Conservation (phyloP, 2,113 vertebrate species). For the Dasyprocta punctata region DNA sequence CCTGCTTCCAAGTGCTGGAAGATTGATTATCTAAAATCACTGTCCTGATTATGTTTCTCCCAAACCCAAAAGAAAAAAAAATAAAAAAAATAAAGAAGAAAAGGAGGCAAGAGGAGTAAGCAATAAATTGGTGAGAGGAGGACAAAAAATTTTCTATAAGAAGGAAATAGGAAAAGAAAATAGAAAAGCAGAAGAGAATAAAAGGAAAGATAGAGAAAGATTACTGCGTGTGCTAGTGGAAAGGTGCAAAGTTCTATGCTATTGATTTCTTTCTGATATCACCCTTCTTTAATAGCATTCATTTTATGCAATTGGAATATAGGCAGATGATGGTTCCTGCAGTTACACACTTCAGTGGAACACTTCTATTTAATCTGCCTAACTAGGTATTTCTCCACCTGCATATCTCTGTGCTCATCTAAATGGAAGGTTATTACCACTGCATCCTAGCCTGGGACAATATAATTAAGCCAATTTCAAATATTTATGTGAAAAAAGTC, state of each 20-base stretch:
- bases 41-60: neutral
- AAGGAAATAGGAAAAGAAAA: neutral
- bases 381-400: conserved; percentile 63
- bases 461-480: conserved; percentile 73
- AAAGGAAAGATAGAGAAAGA: neutral
- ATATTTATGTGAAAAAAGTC: conserved; percentile 68
- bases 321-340: neutral
- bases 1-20: neutral
- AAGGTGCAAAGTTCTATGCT: neutral
- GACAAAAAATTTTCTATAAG: neutral
- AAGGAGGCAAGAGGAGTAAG: neutral
- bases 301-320: neutral
- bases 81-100: neutral
- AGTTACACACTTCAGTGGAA: conserved; percentile 47
- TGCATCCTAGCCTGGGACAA: conserved; percentile 45
- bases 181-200: neutral
- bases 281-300: neutral
- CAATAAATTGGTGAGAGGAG: neutral
- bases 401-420: neutral
- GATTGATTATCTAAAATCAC: neutral
- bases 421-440: conserved; percentile 57
- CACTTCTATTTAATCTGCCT: conserved; percentile 58
- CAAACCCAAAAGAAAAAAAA: neutral
- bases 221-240: too few species aligned
- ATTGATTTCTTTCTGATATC: neutral